These are phyloP conservation scores for Amphipyra berbera DNA, from an alignment of 2,888 invertebrate species.

Conservation along the genomic window DNA sequence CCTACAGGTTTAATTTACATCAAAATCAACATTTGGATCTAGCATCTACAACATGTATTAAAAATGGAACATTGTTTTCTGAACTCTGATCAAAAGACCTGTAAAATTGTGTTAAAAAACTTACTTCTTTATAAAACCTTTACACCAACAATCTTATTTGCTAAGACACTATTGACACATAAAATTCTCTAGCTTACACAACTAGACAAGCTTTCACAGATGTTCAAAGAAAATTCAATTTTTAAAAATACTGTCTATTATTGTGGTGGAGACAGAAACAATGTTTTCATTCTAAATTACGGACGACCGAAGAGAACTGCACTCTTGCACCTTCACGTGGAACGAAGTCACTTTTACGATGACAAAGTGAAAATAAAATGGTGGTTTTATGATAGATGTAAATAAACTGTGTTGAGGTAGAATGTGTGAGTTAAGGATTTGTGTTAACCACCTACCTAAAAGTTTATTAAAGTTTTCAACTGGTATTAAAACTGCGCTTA, in stretches of 20 bases:
- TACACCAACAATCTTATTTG: conserved; percentile 21
- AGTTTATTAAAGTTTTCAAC: conserved; percentile 14
- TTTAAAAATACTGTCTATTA: conserved; percentile 39
- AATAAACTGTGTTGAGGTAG: conserved; percentile 21
- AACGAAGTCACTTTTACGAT: conserved; percentile 58
- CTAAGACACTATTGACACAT: conserved; percentile 26
- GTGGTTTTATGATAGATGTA: conserved; percentile 48
- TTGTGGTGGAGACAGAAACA: conserved; percentile 25
- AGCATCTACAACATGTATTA: no score
- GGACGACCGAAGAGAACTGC: conserved; percentile 46
- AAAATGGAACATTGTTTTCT: neutral
- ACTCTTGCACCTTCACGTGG: conserved; percentile 40
- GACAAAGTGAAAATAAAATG: conserved; percentile 52
- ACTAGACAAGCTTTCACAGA: conserved; percentile 16
- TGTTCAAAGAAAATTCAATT: conserved; percentile 34
- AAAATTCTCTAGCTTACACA: conserved; percentile 21
- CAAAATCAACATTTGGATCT: no score
- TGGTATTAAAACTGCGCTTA: no score
- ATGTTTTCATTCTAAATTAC: conserved; percentile 53
- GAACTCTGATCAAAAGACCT: neutral
- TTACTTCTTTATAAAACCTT: conserved; percentile 6
- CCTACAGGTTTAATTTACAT: no score
- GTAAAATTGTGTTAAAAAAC: conserved; percentile 4
- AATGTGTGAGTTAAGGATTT: conserved; percentile 17
- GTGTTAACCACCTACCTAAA: conserved; percentile 21